These are phyloP conservation scores for Ladona fulva DNA, from an alignment of 1,140 invertebrate species.

Conservation along the genomic window DNA sequence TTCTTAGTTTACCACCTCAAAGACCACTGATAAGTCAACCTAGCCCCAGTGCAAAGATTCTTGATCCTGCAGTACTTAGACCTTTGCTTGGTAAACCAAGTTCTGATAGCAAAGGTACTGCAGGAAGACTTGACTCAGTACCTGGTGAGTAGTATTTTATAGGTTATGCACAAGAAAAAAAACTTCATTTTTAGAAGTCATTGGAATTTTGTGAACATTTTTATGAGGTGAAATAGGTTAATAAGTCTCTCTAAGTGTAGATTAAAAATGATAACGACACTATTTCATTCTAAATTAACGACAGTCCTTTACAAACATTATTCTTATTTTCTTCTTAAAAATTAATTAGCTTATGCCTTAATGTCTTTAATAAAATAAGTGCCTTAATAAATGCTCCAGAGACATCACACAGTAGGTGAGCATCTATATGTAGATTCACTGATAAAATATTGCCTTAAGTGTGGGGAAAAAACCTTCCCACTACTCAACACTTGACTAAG, in stretches of 20 bases:
- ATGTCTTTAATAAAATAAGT: too few species aligned
- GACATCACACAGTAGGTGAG: too few species aligned
- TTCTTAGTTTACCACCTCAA: not conserved
- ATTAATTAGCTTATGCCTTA: too few species aligned
- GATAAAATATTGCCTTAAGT: too few species aligned
- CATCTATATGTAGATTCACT: too few species aligned
- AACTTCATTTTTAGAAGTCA: too few species aligned
- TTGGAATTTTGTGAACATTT: not conserved
- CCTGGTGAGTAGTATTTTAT: not conserved
- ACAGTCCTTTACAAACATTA: not conserved
- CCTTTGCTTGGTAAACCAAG: not conserved
- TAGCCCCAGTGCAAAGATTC: not conserved
- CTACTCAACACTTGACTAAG: too few species aligned
- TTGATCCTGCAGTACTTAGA: not conserved
- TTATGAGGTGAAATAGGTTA: not conserved
- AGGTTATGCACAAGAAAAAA: not conserved
- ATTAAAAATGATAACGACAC: not conserved
- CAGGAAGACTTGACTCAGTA: not conserved
- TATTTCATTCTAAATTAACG: not conserved
- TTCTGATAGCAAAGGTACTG: not conserved
- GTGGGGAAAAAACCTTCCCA: too few species aligned
- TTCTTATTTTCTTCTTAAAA: too few species aligned
- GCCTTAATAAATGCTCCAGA: too few species aligned
- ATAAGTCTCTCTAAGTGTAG: not conserved
- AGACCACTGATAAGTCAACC: not conserved